Evolutionary conservation across 2,797 vertebrate genomes (phyloP), one percentile per base, ranked within the genome.

Genomic region (Rhinophrynus dorsalis): DNA sequence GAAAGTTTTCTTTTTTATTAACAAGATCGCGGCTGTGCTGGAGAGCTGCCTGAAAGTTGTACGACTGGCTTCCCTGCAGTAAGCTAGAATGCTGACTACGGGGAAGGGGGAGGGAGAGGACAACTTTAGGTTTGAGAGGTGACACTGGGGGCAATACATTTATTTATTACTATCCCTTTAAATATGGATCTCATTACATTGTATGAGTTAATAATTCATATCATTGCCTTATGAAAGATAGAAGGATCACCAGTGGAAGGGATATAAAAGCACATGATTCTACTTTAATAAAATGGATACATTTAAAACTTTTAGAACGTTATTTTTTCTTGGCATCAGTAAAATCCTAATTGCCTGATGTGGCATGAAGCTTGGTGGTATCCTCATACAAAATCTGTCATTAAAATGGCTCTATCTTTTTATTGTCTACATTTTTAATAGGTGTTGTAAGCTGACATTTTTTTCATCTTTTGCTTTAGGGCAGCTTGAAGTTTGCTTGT

Each of bases 291-390:
- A 32, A 3, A 57, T 38, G 1, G 0, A 38, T 57, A 3, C 23
- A 38, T 38, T 57, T 57, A 32, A 38, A 13, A 2, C n/a, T 26
- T 33, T 23, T 18, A 20, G 7, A 17, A 6, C 18, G 1, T 29
- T 48, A 8, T 4, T 20, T 67, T 67, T 57, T 50, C 26, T 58
- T 50, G n/a, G n/a, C 13, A 45, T 29, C 45, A 48, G 54, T 69
- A 42, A 69, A 68, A 61, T 24, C 13, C 47, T 61, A 61, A 60
- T 61, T 68, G 45, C 11, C 30, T 35, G 17, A 37, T 11, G 10
- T 10, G 37, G 24, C 50, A 57, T 48, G 15, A 51, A 42, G 15
- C 27, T 33, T 57, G 23, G 13, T 26, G 35, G 27, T 32, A 5
- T 6, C 32, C 44, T 20, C 1, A 20, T 56, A 37, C 10, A 32